Evolutionary conservation across 2,888 invertebrate genomes (phyloP).

Genomic region (Drosophila lutescens): DNA sequence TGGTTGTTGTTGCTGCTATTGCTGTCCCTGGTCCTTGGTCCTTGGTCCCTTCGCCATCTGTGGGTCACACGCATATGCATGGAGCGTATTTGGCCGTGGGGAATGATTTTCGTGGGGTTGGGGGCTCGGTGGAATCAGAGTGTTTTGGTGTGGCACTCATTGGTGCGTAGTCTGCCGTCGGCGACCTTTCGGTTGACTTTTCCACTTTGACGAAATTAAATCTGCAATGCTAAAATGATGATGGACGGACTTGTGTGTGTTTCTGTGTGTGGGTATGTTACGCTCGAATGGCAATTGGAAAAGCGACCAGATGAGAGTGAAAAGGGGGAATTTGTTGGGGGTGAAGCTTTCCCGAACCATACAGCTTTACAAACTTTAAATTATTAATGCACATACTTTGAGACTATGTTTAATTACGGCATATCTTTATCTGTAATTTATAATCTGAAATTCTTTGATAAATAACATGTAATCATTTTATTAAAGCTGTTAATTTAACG

Average conservation of each 20-base stretch:
- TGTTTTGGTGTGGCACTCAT: conserved; percentile 31
- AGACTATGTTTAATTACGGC: neutral
- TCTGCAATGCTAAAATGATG: conserved; percentile 74
- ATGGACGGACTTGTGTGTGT: conserved; percentile 35
- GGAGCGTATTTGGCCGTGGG: conserved; percentile 17
- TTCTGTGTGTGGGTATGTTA: conserved; percentile 39
- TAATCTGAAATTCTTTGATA: neutral
- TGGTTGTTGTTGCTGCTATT: conserved; percentile 5
- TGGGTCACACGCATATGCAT: conserved; percentile 39
- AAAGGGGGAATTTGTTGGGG: neutral
- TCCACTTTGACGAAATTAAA: conserved; percentile 71
- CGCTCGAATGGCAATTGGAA: conserved; percentile 64
- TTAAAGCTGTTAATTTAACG: neutral
- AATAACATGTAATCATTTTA: neutral
- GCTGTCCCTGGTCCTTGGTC: no score
- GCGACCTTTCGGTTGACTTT: conserved; percentile 65
- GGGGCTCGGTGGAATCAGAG: neutral
- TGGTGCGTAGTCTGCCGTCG: conserved; percentile 33
- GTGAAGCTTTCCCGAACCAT: neutral
- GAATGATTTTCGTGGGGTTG: neutral
- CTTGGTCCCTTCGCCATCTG: conserved; percentile 41
- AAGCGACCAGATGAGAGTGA: conserved; percentile 9
- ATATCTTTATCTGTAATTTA: neutral
- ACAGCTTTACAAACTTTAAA: neutral
- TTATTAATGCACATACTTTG: neutral